Base-by-base conservation (phyloP, 2,113 vertebrate genomes). In the Passer montanus region DNA sequence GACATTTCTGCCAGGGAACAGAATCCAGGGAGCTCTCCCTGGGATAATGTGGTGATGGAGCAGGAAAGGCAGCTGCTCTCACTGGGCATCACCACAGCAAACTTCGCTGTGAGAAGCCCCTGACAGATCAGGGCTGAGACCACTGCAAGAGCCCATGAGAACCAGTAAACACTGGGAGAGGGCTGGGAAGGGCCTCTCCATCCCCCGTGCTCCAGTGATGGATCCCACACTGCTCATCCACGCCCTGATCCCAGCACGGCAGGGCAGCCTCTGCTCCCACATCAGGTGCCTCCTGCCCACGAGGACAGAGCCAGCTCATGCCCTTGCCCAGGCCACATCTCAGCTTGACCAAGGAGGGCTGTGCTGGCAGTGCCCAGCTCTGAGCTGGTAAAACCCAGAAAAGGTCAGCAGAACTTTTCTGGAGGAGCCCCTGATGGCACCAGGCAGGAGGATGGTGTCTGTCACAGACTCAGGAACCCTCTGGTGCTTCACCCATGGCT, bases 221-320 rank as follows among this genome's bases (percentile, higher is more conserved):
- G 35, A 76, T 44, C 55, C 2, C 1, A 7, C 0, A 0, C 41
- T 56, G 90, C 80, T 73, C 60, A 39, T 33, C 62, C 33, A 0
- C 3, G 0, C 2, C 2, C 84, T 18, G 49, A 37, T 5, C 33
- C 35, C 72, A 79, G 70, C 69, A 14, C 0, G 0, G 88, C 50
- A 0, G 0, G 37, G 76, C 52, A 80, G 44, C 70, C 22, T 15
- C 90, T 26, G 67, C 67, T 75, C 15, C 13, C 59, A 33, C 50
- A 19, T 2, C 31, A 39, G 58, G 44, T 31, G 21, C 27, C 56
- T 58, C 58, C 35, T 27, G 53, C 69, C 22, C 9, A 6, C 2
- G 2, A 22, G 74, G 50, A 58, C 90, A 53, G 39, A 64, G 41
- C 39, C 80, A 63, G 52, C 24, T 8, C 12, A 18, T 4, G 10